These are phyloP conservation scores for Chlamydotis undulata DNA, from an alignment of 2,113 vertebrate species.

Conservation along the genomic window DNA sequence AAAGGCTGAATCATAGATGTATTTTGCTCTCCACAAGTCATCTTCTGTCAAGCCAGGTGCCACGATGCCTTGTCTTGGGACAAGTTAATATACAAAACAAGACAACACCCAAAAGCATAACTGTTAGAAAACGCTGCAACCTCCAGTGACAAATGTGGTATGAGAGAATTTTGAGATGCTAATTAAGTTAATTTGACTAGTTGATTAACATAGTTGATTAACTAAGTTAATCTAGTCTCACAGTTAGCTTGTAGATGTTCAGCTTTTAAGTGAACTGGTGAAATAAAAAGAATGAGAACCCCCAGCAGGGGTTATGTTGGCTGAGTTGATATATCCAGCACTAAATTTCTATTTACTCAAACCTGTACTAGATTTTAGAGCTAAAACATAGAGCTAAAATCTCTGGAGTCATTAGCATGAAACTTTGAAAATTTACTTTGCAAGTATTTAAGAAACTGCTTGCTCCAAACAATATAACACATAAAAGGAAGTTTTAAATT, in stretches of 20 bases:
- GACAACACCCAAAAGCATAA: neutral
- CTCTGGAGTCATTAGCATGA: neutral
- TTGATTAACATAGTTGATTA: too few species aligned
- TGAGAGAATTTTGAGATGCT: neutral
- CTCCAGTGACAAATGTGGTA: neutral
- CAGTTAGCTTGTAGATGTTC: neutral
- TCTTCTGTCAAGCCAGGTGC: conserved; percentile 92
- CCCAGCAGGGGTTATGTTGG: neutral
- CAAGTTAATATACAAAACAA: neutral
- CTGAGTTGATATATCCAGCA: neutral
- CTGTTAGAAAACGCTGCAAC: neutral
- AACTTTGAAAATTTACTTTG: neutral
- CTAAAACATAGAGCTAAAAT: neutral
- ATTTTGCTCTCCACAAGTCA: conserved; percentile 95
- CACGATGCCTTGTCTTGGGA: conserved; percentile 84
- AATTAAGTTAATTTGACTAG: too few species aligned
- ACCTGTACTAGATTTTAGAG: neutral
- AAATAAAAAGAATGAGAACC: neutral
- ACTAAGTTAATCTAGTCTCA: neutral
- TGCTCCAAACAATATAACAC: neutral
- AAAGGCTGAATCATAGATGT: conserved; percentile 95
- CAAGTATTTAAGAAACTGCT: neutral
- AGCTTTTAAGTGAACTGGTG: neutral
- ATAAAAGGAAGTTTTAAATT: neutral
- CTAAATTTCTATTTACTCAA: neutral